Base-by-base conservation (phyloP, 1,140 invertebrate species). In the Neoseiulus cucumeris region DNA sequence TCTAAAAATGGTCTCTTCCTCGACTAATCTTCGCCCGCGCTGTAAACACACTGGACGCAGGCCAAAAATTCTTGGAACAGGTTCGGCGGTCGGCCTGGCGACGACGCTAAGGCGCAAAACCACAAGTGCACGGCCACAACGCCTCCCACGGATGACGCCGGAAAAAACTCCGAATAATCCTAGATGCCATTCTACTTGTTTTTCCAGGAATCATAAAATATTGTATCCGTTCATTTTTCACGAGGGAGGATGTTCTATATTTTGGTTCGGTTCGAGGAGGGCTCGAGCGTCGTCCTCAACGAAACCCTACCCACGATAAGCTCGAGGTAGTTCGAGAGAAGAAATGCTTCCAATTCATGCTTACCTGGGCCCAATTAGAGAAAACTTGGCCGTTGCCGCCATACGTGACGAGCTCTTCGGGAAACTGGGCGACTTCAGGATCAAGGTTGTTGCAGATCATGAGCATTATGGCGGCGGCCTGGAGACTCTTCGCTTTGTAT, bases 381-480 rank as follows among this genome's bases (percentile, higher is more conserved):
- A 85, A 82, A 0, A 83, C 83, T 73, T 85, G 83, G 5, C 83
- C 83, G 73, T 85, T 85, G 17, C 82, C 82, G 9, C 83, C 84
- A 73, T 85, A 85, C 7, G 82, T 84, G 9, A 84, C 77, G 17
- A 79, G 68, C 65, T 79, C 76, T 29, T 79, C 71, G 12, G 78
- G 77, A 69, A 75, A 79, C 68, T 78, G 75, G 14, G 82, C 83
- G 7, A 84, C 81, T 20, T 71, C 67, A 7, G 78, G 79, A 71
- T 84, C 82, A 64, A 84, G 73, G 72, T 84, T 84, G 70, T 84
- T 84, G 75, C 82, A 79, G 65, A 84, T 82, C 83, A 84, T 84
- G 42, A 81, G 77, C 77, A 84, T 83, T 14, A 85, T 80, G 6
- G 82, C 81, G 5, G 80, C 80, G 1, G 79, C 81, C 67, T 82